These are phyloP conservation scores for Cordilura impudica DNA, from an alignment of 2,888 invertebrate genomes.

Conservation along the genomic window DNA sequence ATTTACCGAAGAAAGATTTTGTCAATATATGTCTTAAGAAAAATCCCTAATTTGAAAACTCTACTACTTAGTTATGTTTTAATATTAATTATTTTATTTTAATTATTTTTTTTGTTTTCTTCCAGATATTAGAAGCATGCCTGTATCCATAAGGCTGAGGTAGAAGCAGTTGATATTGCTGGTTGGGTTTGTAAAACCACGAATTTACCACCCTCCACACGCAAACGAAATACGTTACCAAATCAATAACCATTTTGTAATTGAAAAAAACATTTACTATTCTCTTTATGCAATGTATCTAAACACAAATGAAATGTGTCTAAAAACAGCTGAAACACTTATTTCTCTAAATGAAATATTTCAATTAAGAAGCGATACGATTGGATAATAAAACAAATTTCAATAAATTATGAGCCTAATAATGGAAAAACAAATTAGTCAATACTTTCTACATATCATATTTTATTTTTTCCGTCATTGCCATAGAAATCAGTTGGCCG, in stretches of 20 bases:
- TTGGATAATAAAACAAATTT: background rate
- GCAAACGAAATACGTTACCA: slow-evolving; percentile 80
- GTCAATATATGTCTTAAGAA: slow-evolving; percentile 98
- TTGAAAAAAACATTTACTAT: slow-evolving; percentile 18
- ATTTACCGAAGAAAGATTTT: slow-evolving; percentile 94
- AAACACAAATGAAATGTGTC: slow-evolving; percentile 23
- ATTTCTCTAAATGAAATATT: slow-evolving; percentile 40
- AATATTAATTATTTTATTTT: background rate
- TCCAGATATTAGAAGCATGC: slow-evolving; percentile 92
- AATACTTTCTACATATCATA: no score
- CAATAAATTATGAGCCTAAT: background rate
- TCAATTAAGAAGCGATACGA: slow-evolving; percentile 23
- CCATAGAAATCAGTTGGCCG: no score
- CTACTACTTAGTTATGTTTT: slow-evolving; percentile 83
- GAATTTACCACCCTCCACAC: slow-evolving; percentile 92
- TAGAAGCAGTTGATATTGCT: slow-evolving; percentile 95
- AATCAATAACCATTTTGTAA: slow-evolving; percentile 68
- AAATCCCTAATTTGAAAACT: slow-evolving; percentile 95
- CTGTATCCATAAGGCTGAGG: slow-evolving; percentile 92
- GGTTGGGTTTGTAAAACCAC: slow-evolving; percentile 96
- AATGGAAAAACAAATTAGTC: no score
- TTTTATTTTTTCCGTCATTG: no score
- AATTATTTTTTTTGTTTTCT: slow-evolving; percentile 40
- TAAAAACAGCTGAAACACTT: slow-evolving; percentile 4
- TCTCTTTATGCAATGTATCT: slow-evolving; percentile 4